A percentile compares a stretch with the other conserved stretches of the same genome.
phyloP scores from a whole-genome alignment of 2,113 vertebrate species.

The Phalacrocorax carbo region DNA sequence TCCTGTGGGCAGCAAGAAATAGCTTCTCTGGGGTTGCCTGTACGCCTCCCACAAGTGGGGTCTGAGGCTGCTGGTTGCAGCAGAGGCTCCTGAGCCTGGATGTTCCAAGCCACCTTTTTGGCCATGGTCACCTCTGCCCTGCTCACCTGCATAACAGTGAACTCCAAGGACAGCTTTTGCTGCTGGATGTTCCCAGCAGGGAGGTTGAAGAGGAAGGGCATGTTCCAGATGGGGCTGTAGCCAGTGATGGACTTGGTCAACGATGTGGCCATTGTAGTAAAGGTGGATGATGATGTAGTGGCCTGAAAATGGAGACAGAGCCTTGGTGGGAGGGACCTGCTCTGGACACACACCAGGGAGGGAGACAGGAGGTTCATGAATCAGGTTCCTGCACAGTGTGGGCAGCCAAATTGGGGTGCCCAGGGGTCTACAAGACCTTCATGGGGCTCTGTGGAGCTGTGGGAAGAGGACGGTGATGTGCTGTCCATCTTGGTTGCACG shows the following conservation, averaged over 20 bases:
- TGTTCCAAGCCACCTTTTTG: not conserved
- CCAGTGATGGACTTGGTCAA: conserved; percentile 72
- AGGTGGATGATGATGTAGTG: conserved; percentile 80
- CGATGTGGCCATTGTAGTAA: conserved; percentile 60
- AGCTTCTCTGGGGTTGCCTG: rapidly evolving
- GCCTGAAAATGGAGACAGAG: conserved; percentile 51
- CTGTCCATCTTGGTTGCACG: not conserved
- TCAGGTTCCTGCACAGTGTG: rapidly evolving
- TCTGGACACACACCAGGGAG: not conserved
- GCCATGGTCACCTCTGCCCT: rapidly evolving
- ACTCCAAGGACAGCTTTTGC: conserved; percentile 73
- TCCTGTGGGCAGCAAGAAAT: rapidly evolving
- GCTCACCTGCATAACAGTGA: conserved; percentile 81
- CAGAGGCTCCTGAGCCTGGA: not conserved
- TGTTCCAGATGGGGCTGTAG: conserved; percentile 80
- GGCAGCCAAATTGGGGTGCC: not conserved
- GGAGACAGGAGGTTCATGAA: not conserved
- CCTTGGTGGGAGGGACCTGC: not conserved
- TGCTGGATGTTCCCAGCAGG: conserved; percentile 73
- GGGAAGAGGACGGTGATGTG: not conserved
- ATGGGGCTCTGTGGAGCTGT: rapidly evolving
- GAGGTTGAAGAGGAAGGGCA: conserved; percentile 81
- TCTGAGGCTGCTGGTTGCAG: rapidly evolving
- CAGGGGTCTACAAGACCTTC: not conserved
- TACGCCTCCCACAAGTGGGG: not conserved